Base-by-base conservation (phyloP, 2,113 vertebrate species). In the Motacilla alba region DNA sequence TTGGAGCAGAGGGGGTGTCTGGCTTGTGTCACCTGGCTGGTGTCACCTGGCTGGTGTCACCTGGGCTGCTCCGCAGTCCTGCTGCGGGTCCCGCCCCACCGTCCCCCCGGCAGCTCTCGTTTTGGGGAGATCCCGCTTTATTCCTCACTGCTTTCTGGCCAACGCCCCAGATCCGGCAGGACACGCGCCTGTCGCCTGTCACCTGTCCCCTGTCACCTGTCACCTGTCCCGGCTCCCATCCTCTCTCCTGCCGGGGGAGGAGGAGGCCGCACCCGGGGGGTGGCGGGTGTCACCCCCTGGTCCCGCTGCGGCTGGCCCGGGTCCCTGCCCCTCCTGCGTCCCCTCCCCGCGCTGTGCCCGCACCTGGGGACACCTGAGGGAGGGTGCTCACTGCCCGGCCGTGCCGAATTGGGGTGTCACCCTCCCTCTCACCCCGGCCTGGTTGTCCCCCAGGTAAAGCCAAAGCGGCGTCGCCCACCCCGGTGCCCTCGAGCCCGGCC, bases 391-490 rank as follows among this genome's bases (percentile, higher is more conserved):
- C 26, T 7, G 26, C 62, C 33, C 6, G 33, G 12, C 11, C 1
- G 13, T 17, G 64, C 55, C 8, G 37, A 24, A 10, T 70, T 60
- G 6, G 79, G 79, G 66, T 9, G 30, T 8, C n/a, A n/a, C n/a
- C n/a, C 30, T 30, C 35, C 21, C 43, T 4, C n/a, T 31, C 7
- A 37, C n/a, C 63, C 28, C 4, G 17, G 0, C n/a, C 52, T 1
- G n/a, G 46, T 26, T 16, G 13, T 30, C 44, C 30, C 19, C 30
- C 79, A 82, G 79, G 46, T 43, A 70, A 70, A 70, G 44, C 66
- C 79, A 50, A 60, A 10, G 64, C 66, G 4, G 66, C 67, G 20
- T 83, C 80, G 37, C 80, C 66, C 55, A 1, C 44, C 18, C 35
- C 64, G 7, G 50, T 31, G 18, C 44, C 66, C 35, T 5, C 66